phyloP scores from a whole-genome alignment of 2,888 invertebrate genomes.

The Clanis bilineata region DNA sequence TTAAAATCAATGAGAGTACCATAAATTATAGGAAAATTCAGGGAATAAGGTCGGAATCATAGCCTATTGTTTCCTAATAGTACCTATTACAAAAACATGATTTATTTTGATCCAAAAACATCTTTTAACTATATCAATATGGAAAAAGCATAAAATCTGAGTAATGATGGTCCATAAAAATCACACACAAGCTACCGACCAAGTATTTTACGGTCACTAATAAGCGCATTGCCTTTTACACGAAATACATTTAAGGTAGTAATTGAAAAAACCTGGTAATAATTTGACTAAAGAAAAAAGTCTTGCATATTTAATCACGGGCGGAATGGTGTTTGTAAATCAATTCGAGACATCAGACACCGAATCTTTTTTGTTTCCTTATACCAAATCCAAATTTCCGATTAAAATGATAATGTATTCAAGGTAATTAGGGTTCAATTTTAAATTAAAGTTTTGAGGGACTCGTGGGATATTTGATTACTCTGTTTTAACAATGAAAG shows the following conservation, averaged over 20 bases:
- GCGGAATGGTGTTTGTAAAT: conserved; percentile 41
- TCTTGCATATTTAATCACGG: conserved; percentile 5
- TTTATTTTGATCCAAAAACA: no score
- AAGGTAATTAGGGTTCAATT: conserved; percentile 45
- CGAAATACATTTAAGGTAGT: background rate
- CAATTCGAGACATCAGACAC: conserved; percentile 41
- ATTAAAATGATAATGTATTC: conserved; percentile 53
- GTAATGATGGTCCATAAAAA: background rate
- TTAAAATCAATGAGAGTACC: no score
- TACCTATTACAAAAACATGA: no score
- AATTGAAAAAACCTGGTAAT: conserved; percentile 7
- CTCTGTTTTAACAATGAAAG: conserved; percentile 26
- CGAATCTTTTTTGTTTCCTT: conserved; percentile 37
- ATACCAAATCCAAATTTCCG: conserved; percentile 40
- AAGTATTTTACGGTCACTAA: background rate
- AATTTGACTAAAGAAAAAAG: background rate
- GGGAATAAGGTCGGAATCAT: no score
- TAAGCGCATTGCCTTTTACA: background rate
- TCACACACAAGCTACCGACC: background rate
- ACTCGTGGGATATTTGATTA: conserved; percentile 20
- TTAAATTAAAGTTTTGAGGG: conserved; percentile 22
- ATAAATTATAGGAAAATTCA: no score
- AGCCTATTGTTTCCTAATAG: no score
- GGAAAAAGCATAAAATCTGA: background rate
- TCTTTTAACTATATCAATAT: no score